Percentiles rank a stretch among this genome's conserved stretches.
Evolutionary conservation across 2,113 vertebrate species (phyloP).

Genomic region (Bos taurus): ARS-UCD2.0 NC_037335.1:23130001-23130500

Average conservation of each 20-base stretch:
- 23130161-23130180: background rate
- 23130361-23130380: background rate
- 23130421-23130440: background rate
- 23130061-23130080: background rate
- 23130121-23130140: background rate
- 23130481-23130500: accelerated
- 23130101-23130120: background rate
- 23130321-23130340: background rate
- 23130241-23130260: background rate
- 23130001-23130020: background rate
- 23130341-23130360: background rate
- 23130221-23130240: background rate
- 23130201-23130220: background rate
- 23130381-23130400: background rate
- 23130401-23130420: too few relatives aligned
- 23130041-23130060: background rate
- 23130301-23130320: background rate
- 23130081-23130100: background rate
- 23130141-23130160: background rate
- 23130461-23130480: background rate
- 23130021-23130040: background rate
- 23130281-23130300: background rate
- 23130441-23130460: background rate
- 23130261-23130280: background rate
- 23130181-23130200: background rate